Percentiles rank a stretch among this genome's conserved stretches.
phyloP scores from a whole-genome alignment of 2,888 invertebrate species.

The Tinea pellionella region DNA sequence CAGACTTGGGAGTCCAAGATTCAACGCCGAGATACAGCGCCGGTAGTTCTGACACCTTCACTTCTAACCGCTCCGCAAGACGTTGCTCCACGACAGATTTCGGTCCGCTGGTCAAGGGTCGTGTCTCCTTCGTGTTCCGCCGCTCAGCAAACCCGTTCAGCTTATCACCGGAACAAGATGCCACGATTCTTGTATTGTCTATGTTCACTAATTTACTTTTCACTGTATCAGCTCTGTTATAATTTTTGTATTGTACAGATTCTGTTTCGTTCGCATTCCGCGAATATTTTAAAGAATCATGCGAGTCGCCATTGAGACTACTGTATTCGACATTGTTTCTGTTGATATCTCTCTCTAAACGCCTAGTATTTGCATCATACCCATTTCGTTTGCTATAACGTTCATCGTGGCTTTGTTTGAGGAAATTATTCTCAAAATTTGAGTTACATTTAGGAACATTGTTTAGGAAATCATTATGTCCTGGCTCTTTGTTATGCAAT shows the following conservation, averaged over 20 bases:
- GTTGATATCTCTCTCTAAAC: constrained; percentile 56
- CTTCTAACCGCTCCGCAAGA: constrained; percentile 62
- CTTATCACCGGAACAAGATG: constrained; percentile 60
- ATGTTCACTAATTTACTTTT: constrained; percentile 62
- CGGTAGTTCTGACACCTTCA: constrained; percentile 71
- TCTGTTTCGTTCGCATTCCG: constrained; percentile 63
- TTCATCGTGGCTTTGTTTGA: constrained; percentile 58
- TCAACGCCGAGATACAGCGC: constrained; percentile 77
- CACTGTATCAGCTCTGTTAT: constrained; percentile 61
- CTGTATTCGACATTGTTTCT: constrained; percentile 55
- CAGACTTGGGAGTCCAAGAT: constrained; percentile 81
- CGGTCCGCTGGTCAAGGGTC: constrained; percentile 53
- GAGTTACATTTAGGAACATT: constrained; percentile 67
- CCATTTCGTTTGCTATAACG: constrained; percentile 59
- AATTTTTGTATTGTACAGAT: constrained; percentile 62
- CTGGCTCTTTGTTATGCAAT: constrained; percentile 59
- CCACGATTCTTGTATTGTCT: constrained; percentile 62
- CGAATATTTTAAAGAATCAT: constrained; percentile 66
- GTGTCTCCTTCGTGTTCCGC: constrained; percentile 42
- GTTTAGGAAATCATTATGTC: constrained; percentile 58
- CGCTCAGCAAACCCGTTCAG: constrained; percentile 52
- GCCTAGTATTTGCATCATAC: constrained; percentile 47
- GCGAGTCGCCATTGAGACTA: constrained; percentile 57
- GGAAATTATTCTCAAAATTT: constrained; percentile 64
- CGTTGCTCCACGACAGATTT: constrained; percentile 56